Conservation (phyloP, 2,113 vertebrate species). For the Clarias batrachus region DNA sequence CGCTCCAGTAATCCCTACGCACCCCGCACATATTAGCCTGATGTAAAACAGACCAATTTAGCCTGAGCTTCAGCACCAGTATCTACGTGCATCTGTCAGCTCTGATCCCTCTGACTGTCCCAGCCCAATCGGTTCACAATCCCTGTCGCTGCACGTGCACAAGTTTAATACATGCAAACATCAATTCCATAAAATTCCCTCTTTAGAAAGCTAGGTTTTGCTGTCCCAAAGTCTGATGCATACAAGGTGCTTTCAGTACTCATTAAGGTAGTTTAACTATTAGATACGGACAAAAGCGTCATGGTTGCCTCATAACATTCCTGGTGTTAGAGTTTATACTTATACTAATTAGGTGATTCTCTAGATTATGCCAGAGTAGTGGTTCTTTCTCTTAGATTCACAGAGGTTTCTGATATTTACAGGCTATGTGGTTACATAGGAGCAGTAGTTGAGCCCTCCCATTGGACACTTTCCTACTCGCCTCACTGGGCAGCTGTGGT, state of each 20-base stretch:
- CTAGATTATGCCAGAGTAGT: neutral
- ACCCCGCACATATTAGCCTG: conserved; percentile 49
- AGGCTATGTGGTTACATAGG: conserved; percentile 37
- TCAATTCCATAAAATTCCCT: neutral
- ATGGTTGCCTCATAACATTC: neutral
- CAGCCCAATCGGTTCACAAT: conserved; percentile 21
- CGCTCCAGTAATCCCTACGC: conserved; percentile 46
- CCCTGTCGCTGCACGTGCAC: conserved; percentile 8
- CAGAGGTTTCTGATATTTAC: conserved; percentile 26
- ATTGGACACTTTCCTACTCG: conserved; percentile 36
- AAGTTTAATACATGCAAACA: conserved; percentile 4
- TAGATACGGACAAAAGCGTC: neutral
- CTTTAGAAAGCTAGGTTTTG: neutral
- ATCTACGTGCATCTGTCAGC: conserved; percentile 55
- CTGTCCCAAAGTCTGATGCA: neutral
- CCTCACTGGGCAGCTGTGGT: conserved; percentile 50
- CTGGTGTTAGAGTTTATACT: too few relatives aligned
- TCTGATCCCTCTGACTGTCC: conserved; percentile 50
- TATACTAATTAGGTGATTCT: neutral
- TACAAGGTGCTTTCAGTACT: neutral
- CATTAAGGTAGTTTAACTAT: neutral
- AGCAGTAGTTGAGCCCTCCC: conserved; percentile 28
- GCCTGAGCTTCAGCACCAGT: conserved; percentile 40
- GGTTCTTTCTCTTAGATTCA: conserved; percentile 12
- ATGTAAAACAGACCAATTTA: conserved; percentile 62